A percentile compares a stretch with the other conserved stretches of the same genome.
Conservation (phyloP, 1,140 invertebrate species). For the Camponotus pennsylvanicus region DNA sequence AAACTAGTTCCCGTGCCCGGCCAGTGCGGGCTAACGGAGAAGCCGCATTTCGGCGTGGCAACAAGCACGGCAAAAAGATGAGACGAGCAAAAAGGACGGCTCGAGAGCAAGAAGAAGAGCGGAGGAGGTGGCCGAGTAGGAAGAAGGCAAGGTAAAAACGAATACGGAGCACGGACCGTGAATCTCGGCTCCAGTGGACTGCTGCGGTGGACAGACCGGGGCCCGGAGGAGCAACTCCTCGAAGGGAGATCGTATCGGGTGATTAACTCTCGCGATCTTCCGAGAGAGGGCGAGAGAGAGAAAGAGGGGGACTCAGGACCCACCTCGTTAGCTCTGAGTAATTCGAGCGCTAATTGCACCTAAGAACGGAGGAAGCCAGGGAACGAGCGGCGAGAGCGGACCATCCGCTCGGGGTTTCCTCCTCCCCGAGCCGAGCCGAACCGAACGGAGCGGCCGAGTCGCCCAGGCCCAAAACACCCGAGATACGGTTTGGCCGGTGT, state of each 20-base stretch:
- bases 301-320: conserved; percentile 58
- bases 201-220: conserved; percentile 38
- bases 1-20: conserved; percentile 62
- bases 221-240: conserved; percentile 16
- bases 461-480: conserved; percentile 68
- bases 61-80: conserved; percentile 11
- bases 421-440: conserved; percentile 64
- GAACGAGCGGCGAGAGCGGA: conserved; percentile 51
- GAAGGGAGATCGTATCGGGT: conserved; percentile 81
- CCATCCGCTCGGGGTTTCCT: conserved; percentile 20
- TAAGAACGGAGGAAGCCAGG: conserved; percentile 75
- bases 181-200: conserved; percentile 67
- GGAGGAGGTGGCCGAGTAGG: background rate
- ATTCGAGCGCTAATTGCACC: conserved; percentile 84
- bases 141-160: conserved; percentile 28
- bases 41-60: conserved; percentile 59
- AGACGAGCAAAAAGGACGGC: conserved; percentile 7
- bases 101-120: background rate
- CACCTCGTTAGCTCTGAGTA: conserved; percentile 84
- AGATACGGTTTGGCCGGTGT: conserved; percentile 71
- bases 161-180: conserved; percentile 51
- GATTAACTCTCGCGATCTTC: conserved; percentile 82
- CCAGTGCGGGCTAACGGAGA: conserved; percentile 54
- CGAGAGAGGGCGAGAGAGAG: conserved; percentile 12
- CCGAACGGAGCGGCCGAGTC: conserved; percentile 30